phyloP scores from a whole-genome alignment of 2,797 vertebrate species.

The Gadopsis bispinosus region DNA sequence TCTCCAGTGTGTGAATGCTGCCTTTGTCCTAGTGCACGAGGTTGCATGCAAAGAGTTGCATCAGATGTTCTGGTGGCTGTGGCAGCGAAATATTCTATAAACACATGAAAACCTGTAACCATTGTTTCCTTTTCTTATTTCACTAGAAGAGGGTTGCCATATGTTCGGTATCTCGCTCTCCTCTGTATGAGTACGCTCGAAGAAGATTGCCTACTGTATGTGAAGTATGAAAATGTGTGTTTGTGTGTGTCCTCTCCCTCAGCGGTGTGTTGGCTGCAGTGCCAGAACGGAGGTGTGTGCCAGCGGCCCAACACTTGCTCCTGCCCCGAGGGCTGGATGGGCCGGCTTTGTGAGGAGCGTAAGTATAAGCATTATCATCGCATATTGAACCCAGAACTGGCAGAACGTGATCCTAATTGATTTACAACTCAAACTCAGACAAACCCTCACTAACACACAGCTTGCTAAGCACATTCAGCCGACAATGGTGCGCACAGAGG shows the following conservation, averaged over 20 bases:
- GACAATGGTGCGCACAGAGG: conserved; percentile 12
- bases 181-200: neutral
- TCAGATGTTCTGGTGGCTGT: neutral
- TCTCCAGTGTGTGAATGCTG: conserved; percentile 21
- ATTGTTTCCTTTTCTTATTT: conserved; percentile 3
- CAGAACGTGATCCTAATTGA: neutral
- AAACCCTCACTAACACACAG: neutral
- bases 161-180: neutral
- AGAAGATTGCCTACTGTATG: neutral
- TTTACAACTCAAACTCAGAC: neutral
- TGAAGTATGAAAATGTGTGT: neutral
- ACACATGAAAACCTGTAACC: neutral
- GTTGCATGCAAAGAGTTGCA: conserved; percentile 12
- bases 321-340: conserved; percentile 97
- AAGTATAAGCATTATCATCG: conserved; percentile 69
- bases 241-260: conserved; percentile 56
- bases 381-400: neutral
- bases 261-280: conserved; percentile 95
- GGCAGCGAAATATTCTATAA: neutral
- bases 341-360: conserved; percentile 96
- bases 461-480: conserved; percentile 23
- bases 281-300: conserved; percentile 95
- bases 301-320: conserved; percentile 94
- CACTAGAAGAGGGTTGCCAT: neutral
- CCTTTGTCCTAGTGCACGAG: conserved; percentile 43